phyloP scores from a whole-genome alignment of 2,113 vertebrate species.

The Nyctereutes procyonoides region DNA sequence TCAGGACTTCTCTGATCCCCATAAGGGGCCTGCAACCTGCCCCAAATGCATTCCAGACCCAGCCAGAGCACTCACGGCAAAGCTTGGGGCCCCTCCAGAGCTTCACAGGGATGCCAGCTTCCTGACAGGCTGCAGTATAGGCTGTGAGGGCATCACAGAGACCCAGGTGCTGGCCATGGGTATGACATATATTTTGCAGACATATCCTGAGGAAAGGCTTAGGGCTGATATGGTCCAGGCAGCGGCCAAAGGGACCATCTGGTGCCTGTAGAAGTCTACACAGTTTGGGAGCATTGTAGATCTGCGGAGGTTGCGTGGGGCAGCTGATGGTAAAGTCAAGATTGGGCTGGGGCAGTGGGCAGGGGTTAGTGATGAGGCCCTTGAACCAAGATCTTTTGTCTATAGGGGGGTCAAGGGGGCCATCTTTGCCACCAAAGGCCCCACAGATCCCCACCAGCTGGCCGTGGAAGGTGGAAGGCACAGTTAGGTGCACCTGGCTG shows the following conservation, averaged over 20 bases:
- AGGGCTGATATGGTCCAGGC: conserved; percentile 80
- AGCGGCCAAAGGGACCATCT: conserved; percentile 84
- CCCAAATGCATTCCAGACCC: background rate
- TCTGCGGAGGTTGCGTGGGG: background rate
- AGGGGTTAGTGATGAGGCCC: conserved; percentile 11
- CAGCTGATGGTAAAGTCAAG: background rate
- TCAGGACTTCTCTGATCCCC: background rate
- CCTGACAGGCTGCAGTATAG: conserved; percentile 84
- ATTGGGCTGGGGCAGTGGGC: background rate
- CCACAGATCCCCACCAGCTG: conserved; percentile 86
- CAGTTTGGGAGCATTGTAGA: background rate
- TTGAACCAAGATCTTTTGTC: conserved; percentile 72
- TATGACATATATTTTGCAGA: conserved; percentile 83
- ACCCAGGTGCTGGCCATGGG: conserved; percentile 61
- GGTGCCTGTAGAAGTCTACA: conserved; percentile 83
- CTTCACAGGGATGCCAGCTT: conserved; percentile 77
- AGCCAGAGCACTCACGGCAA: conserved; percentile 82
- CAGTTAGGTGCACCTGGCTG: conserved; percentile 78
- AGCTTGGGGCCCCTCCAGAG: conserved; percentile 85
- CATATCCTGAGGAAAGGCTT: conserved; percentile 81
- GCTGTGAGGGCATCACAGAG: conserved; percentile 86
- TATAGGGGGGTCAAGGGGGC: conserved; percentile 68
- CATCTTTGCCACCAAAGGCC: conserved; percentile 81
- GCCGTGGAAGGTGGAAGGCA: conserved; percentile 82
- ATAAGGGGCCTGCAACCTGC: background rate